A percentile compares a stretch with the other conserved stretches of the same genome.
These are phyloP conservation scores for Arbacia lixula DNA, from an alignment of 53 echinoderm and acorn worm genomes.

Conservation along the genomic window DNA sequence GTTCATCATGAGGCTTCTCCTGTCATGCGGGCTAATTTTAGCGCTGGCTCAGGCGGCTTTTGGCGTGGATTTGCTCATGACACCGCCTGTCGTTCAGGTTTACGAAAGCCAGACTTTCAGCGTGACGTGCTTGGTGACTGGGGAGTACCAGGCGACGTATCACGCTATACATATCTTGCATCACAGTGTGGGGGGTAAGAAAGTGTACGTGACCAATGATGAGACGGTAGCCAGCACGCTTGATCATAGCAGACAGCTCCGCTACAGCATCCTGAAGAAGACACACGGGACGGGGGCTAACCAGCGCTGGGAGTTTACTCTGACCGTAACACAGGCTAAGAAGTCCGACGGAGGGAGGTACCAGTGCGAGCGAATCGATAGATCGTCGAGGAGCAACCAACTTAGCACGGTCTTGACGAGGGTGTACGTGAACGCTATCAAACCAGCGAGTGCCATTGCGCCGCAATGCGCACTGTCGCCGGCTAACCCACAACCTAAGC, in stretches of 20 bases:
- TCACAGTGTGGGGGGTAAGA: slow-evolving; percentile 20
- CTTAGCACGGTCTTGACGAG: slow-evolving; percentile 23
- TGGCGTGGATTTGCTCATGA: slow-evolving; percentile 44
- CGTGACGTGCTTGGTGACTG: slow-evolving; percentile 54
- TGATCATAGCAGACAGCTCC: slow-evolving; percentile 13
- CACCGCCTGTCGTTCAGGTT: slow-evolving; percentile 28
- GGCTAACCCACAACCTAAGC: slow-evolving; percentile 42
- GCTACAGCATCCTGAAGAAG: slow-evolving; percentile 61
- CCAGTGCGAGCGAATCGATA: slow-evolving; percentile 59
- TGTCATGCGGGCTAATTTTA: slow-evolving; percentile 16
- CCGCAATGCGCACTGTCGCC: slow-evolving; percentile 62
- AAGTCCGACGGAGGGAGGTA: slow-evolving; percentile 55
- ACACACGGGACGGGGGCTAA: slow-evolving; percentile 6
- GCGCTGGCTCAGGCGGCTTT: neutral
- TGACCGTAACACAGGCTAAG: slow-evolving; percentile 42
- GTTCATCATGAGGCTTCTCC: slow-evolving; percentile 1
- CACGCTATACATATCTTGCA: slow-evolving; percentile 60
- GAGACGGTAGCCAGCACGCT: slow-evolving; percentile 38
- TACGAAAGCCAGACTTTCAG: slow-evolving; percentile 11
- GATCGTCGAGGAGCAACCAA: neutral
- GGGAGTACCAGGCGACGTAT: slow-evolving; percentile 41
- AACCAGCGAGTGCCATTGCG: slow-evolving; percentile 35
- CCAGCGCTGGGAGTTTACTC: slow-evolving; percentile 53
- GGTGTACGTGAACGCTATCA: slow-evolving; percentile 42
- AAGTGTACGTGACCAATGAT: slow-evolving; percentile 61